Conservation (phyloP, 2,113 vertebrate genomes). For the Sterrhoptilus dennistouni region DNA sequence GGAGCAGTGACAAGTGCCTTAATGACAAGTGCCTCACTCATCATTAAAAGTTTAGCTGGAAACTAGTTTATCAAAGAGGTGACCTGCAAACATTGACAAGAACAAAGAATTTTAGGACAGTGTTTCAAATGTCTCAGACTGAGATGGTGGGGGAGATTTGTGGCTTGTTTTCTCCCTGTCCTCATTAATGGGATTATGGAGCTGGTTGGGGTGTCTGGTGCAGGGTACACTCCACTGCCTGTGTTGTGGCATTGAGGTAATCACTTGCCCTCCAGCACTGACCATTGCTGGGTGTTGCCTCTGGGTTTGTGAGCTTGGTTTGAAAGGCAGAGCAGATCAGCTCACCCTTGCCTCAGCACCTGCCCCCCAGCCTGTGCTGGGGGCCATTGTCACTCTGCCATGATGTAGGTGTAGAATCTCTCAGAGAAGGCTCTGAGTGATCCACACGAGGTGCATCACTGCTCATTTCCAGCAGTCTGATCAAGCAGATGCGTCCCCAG, state of each 20-base stretch:
- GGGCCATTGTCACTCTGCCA: fast-evolving
- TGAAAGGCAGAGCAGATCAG: not conserved
- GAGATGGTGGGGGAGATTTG: not conserved
- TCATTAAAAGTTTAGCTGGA: not conserved
- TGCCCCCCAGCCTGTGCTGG: not conserved
- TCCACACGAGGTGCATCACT: not conserved
- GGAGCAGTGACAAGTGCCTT: not conserved
- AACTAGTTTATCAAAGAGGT: conserved; percentile 19
- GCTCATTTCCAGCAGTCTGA: not conserved
- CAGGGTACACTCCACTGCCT: not conserved
- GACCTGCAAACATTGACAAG: not conserved
- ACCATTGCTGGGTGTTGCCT: not conserved
- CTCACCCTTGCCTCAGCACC: fast-evolving
- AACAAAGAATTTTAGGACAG: not conserved
- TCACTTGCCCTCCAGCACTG: not conserved
- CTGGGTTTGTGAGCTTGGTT: not conserved
- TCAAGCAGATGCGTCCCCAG: not conserved
- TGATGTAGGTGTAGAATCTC: not conserved
- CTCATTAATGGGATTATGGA: not conserved
- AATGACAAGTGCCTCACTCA: not conserved
- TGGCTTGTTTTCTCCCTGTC: not conserved
- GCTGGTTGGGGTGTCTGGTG: not conserved
- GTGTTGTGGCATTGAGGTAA: fast-evolving
- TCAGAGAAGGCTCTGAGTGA: not conserved
- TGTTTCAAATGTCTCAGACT: not conserved